These are phyloP conservation scores for Ctena decussata DNA, from an alignment of 2,888 invertebrate genomes.

Conservation along the genomic window DNA sequence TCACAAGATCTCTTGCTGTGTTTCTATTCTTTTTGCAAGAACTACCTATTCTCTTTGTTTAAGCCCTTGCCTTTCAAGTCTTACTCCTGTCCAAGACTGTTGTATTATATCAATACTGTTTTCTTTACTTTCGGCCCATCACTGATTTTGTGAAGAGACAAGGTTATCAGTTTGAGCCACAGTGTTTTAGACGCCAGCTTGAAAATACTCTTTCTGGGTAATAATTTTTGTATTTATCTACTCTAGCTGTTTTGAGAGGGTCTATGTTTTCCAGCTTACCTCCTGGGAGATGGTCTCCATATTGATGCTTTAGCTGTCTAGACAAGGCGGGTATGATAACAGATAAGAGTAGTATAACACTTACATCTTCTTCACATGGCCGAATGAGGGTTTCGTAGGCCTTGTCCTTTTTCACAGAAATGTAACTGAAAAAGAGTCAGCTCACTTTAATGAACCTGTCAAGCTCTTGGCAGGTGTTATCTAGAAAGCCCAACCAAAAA, in stretches of 20 bases:
- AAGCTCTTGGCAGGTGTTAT: neutral
- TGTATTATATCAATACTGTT: neutral
- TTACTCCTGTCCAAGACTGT: neutral
- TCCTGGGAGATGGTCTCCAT: neutral
- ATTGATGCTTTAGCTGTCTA: conserved; percentile 10
- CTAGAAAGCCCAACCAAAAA: neutral
- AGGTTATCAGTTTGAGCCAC: conserved; percentile 6
- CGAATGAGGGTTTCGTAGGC: neutral
- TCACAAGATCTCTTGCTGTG: conserved; percentile 17
- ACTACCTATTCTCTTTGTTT: conserved; percentile 19
- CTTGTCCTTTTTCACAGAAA: neutral
- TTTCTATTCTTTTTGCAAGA: neutral
- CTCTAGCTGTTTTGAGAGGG: neutral
- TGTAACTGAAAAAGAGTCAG: neutral
- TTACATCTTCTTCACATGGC: neutral
- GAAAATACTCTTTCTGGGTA: conserved; percentile 31
- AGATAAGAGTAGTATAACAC: conserved; percentile 13
- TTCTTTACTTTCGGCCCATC: neutral
- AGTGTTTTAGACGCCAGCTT: conserved; percentile 5
- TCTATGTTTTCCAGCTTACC: neutral
- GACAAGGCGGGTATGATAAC: conserved; percentile 20
- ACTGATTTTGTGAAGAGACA: conserved; percentile 14
- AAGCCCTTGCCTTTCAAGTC: neutral
- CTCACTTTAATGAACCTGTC: neutral
- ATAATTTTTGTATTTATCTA: conserved; percentile 30